Percentiles rank a stretch among this genome's conserved stretches.
phyloP scores from a whole-genome alignment of 2,113 vertebrate genomes.

The Corythornis madagascariensis region DNA sequence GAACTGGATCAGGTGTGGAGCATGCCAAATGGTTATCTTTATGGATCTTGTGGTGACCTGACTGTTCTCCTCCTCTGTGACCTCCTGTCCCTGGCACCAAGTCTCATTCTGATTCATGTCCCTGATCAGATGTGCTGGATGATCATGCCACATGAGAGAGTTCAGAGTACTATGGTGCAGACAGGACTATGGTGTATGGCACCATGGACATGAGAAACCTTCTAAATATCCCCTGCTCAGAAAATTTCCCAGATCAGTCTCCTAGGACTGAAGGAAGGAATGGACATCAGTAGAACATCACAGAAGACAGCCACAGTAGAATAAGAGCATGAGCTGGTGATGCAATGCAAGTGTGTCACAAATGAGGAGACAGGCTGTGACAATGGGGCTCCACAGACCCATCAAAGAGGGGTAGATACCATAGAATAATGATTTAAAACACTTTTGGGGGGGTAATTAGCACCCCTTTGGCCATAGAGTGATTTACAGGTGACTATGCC shows the following conservation, averaged over 20 bases:
- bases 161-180: background rate
- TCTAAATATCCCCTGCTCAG: background rate
- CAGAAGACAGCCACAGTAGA: background rate
- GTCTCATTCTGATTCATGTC: background rate
- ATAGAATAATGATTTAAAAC: background rate
- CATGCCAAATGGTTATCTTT: background rate
- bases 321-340: background rate
- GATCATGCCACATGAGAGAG: background rate
- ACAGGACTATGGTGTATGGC: background rate
- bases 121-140: background rate
- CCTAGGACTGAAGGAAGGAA: background rate
- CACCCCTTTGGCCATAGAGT: background rate
- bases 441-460: background rate
- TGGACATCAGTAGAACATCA: background rate
- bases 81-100: background rate
- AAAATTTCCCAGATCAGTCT: background rate
- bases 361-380: background rate
- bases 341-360: background rate
- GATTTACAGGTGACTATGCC: background rate
- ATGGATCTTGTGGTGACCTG: background rate
- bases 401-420: background rate
- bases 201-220: accelerated
- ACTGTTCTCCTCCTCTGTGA: background rate
- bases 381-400: background rate
- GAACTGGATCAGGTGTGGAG: background rate